Evolutionary conservation across 2,797 vertebrate genomes (phyloP), one percentile per base, ranked within the genome.

Genomic region (Macropus fuliginosus): DNA sequence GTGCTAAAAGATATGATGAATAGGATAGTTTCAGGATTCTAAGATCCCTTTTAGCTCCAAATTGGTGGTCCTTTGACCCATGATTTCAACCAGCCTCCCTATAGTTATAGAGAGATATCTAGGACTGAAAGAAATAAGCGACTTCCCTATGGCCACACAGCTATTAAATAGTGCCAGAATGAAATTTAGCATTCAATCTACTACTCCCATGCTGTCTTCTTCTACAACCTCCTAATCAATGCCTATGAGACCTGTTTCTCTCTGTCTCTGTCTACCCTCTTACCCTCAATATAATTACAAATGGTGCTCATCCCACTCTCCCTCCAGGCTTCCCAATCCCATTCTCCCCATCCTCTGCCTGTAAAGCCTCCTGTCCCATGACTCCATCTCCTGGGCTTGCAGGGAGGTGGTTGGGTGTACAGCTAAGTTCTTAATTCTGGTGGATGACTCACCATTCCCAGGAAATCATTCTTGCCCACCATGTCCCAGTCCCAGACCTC

Each of bases 401-500:
- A 21, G 9, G 21, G 0, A 1, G 21, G 50, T 24, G 24, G 24
- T 56, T 1, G 24, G 21, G 24, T 3, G 10, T 6, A 27, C 52
- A 14, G 27, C 21, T 57, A 16, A 52, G 50, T 54, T 54, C 31
- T 55, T 5, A 2, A 40, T 29, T 29, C 27, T 46, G 52, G 27
- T 12, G 6, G 66, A 55, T 93, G 55, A 57, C 98, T 98, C 98
- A 99, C 99, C 99, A 99, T 98, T 95, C 99, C 99, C 97, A 99
- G 96, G 98, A 99, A 99, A 98, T 99, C 99, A 1, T 99, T 99
- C 98, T 99, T 99, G 97, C 99, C 99, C 98, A 99, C 99, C 98
- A 99, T 99, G 98, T 99, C 99, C 99, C 99, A 99, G 98, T 99
- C 99, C 99, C 99, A 99, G 92, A 99, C 99, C 97, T 99, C 99